phyloP scores from a whole-genome alignment of 1,140 invertebrate species.

The Chelonus insularis region DNA sequence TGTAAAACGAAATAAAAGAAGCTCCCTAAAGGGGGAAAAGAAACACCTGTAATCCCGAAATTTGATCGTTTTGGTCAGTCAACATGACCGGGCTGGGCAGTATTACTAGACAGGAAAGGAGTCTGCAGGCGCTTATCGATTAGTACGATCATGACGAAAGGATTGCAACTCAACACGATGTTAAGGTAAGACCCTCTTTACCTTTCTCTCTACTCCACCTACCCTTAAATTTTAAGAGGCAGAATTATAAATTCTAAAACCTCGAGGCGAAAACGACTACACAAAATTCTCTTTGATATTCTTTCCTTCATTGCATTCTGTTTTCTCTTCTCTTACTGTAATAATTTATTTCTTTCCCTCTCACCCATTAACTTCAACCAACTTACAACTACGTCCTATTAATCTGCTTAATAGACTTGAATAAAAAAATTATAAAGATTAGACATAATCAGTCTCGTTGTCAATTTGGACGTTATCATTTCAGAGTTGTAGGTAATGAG shows the following conservation, averaged over 20 bases:
- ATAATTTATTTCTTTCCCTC: not conserved
- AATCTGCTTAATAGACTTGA: too few species aligned
- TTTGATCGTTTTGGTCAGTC: conserved; percentile 8
- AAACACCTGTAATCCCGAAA: conserved; percentile 22
- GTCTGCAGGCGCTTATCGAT: not conserved
- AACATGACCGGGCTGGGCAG: not conserved
- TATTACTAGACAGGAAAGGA: not conserved
- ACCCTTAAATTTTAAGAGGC: conserved; percentile 14
- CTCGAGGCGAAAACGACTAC: conserved; percentile 33
- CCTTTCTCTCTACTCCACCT: not conserved
- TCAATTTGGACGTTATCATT: too few species aligned
- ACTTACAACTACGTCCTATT: too few species aligned
- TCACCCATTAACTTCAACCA: not conserved
- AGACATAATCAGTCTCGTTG: too few species aligned
- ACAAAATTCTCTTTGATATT: conserved; percentile 36
- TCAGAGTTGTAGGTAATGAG: not conserved
- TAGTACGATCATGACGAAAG: not conserved
- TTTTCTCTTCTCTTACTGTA: not conserved
- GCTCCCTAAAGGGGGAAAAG: not conserved
- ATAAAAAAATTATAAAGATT: too few species aligned
- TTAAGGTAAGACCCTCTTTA: not conserved
- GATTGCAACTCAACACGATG: not conserved
- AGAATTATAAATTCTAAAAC: conserved; percentile 41
- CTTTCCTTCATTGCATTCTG: conserved; percentile 2
- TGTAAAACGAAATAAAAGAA: not conserved